Evolutionary conservation across 1,140 invertebrate genomes (phyloP), one percentile per base, ranked within the genome.

Genomic region (Camponotus pennsylvanicus): DNA sequence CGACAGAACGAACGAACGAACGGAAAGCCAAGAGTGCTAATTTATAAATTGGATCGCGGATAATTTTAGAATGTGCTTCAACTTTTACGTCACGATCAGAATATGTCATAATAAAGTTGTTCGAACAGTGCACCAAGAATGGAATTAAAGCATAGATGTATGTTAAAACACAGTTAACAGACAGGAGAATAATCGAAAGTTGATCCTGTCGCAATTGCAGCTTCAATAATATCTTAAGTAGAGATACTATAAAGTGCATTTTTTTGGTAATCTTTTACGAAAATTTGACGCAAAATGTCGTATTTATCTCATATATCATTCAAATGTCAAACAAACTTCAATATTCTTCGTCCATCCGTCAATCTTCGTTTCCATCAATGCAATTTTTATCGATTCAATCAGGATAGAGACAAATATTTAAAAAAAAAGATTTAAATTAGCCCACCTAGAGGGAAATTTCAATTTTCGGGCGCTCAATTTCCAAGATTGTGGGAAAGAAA

Each of bases 41-140:
- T 88, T 89, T 59, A 70, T 85, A 89, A 89, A 89, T 89, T 89
- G 88, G 77, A 89, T 89, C 45, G 45, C 34, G n/a, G 21, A 61
- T 71, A 86, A 70, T 57, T 86, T 86, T 66, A 45, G 8, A 9
- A 70, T 55, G 32, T 70, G 40, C 40, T 40, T 75, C 66, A 34
- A 18, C 70, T 71, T 66, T 57, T 34, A 45, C 64, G 55, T 8
- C 27, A 11, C 37, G 4, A 37, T 21, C 55, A 66, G 11, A 37
- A 27, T 80, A 80, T 57, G 8, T 5, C 59, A 3, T 52, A 42
- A 57, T 86, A 15, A 42, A 18, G 34, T 64, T 27, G 52, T 63
- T 7, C 18, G n/a, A 57, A 27, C 11, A n/a, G 27, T 55, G 59
- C 32, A 15, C 52, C 40, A 70, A 42, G 64, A 57, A 70, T 15